A percentile compares a stretch with the other conserved stretches of the same genome.
Conservation (phyloP, 2,797 vertebrate genomes). For the Huso huso region DNA sequence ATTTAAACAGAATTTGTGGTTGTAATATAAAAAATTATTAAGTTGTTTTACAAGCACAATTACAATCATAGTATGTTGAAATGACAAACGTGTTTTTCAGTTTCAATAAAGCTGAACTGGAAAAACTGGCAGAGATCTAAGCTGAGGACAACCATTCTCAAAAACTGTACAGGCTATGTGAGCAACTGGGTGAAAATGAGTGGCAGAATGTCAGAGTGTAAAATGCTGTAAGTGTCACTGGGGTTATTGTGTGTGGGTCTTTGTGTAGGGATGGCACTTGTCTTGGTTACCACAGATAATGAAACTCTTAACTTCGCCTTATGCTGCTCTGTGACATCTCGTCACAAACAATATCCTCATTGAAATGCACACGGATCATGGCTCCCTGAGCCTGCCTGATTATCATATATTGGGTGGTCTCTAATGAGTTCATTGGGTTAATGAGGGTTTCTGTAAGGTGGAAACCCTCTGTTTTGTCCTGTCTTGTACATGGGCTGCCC, state of each 20-base stretch:
- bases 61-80: too few relatives aligned
- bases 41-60: too few relatives aligned
- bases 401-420: constrained; percentile 17
- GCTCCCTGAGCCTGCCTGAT: constrained; percentile 6
- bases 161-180: too few relatives aligned
- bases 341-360: neutral
- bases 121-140: too few relatives aligned
- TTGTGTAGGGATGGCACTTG: neutral
- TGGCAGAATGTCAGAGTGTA: neutral
- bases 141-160: too few relatives aligned
- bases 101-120: too few relatives aligned
- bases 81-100: too few relatives aligned
- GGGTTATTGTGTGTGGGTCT: neutral
- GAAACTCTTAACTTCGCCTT: neutral
- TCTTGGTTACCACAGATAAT: neutral
- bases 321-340: neutral
- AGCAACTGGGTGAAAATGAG: neutral
- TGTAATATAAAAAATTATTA: too few relatives aligned
- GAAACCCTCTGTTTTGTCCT: constrained; percentile 24
- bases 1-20: too few relatives aligned
- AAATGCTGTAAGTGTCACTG: neutral
- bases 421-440: constrained; percentile 9
- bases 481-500: constrained; percentile 29
- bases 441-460: constrained; percentile 15
- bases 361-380: neutral